Conservation (phyloP, 2,888 invertebrate species). For the Cetonia aurata region DNA sequence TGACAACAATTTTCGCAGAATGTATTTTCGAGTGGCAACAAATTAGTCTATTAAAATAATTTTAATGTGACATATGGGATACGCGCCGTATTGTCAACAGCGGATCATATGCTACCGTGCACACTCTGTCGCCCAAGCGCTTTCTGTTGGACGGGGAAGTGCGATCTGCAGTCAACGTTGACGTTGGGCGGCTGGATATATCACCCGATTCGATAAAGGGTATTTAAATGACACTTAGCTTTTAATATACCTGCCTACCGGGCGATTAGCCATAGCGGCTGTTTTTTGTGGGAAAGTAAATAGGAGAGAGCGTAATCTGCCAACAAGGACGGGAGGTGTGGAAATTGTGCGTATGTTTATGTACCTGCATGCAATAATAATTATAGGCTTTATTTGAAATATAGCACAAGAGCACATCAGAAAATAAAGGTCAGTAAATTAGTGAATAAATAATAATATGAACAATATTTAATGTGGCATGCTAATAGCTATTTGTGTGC, state of each 20-base stretch:
- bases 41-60: conserved; percentile 62
- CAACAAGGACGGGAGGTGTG: conserved; percentile 29
- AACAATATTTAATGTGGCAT: too few relatives aligned
- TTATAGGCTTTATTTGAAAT: too few relatives aligned
- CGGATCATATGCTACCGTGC: conserved; percentile 65
- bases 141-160: neutral
- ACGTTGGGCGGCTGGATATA: conserved; percentile 54
- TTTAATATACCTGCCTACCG: conserved; percentile 61
- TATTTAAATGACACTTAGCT: conserved; percentile 64
- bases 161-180: neutral
- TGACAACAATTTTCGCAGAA: conserved; percentile 52
- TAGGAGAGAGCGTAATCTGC: neutral
- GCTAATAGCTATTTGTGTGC: too few relatives aligned
- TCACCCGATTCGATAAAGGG: conserved; percentile 51
- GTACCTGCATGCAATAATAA: conserved; percentile 1
- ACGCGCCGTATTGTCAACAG: conserved; percentile 45
- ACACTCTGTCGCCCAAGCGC: conserved; percentile 56
- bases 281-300: conserved; percentile 44
- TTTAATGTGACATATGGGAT: conserved; percentile 60
- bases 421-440: too few relatives aligned
- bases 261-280: conserved; percentile 45
- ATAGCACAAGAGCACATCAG: too few relatives aligned
- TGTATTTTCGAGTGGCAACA: conserved; percentile 50
- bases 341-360: conserved; percentile 25
- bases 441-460: too few relatives aligned